These are phyloP conservation scores for Ceratina japonica DNA, from an alignment of 1,140 invertebrate species.

Conservation along the genomic window DNA sequence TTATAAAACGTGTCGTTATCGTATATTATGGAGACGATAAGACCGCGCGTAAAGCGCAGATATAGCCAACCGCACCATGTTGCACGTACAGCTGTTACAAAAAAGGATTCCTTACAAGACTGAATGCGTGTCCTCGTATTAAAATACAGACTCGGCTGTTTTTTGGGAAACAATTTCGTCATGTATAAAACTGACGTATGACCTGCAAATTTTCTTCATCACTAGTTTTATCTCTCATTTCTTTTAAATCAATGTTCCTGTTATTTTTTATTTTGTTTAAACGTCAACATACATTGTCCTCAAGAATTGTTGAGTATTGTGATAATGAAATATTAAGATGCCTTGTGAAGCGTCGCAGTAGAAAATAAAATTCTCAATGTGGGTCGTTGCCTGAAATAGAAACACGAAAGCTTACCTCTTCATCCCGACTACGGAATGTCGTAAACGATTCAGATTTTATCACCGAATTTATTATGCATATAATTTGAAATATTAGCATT, in stretches of 20 bases:
- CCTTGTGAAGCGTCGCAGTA: conserved; percentile 29
- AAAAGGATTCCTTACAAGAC: conserved; percentile 9
- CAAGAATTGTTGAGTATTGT: background rate
- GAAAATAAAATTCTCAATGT: conserved; percentile 73
- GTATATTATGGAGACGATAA: conserved; percentile 16
- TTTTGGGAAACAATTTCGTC: background rate
- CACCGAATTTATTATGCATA: background rate
- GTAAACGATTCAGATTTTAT: conserved; percentile 45
- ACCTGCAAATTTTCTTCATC: background rate
- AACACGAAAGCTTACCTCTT: conserved; percentile 41
- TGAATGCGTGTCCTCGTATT: conserved; percentile 1
- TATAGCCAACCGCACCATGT: background rate
- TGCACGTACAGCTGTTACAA: background rate
- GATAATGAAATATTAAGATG: conserved; percentile 38
- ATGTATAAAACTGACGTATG: background rate
- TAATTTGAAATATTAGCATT: background rate
- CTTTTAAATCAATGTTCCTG: background rate
- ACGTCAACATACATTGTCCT: background rate
- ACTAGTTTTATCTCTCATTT: background rate
- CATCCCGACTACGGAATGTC: conserved; percentile 35
- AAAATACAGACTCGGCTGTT: conserved; percentile 3
- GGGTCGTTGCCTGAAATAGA: conserved; percentile 71
- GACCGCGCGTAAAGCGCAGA: background rate
- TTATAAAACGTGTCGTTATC: background rate
- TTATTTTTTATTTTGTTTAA: background rate